Evolutionary conservation across 2,888 invertebrate genomes (phyloP).

Genomic region (Halictus quadricinctus): DNA sequence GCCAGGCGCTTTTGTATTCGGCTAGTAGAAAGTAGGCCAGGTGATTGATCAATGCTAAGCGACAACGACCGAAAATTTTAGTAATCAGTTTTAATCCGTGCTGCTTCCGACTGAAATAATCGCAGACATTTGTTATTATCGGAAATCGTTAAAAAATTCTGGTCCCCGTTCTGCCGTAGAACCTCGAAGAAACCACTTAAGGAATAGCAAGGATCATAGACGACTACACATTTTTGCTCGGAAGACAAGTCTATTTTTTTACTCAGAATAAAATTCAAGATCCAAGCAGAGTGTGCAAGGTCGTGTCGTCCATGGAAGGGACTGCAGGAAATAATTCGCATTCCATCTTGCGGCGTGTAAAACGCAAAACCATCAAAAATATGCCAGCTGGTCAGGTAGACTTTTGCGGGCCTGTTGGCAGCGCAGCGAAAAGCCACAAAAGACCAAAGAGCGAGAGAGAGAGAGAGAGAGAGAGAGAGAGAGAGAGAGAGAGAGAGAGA

Average conservation of each 20-base stretch:
- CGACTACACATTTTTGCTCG: not conserved
- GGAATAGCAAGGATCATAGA: not conserved
- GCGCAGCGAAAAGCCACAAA: not conserved
- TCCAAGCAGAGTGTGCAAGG: too few relatives aligned
- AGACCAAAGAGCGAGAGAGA: not conserved
- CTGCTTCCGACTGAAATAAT: not conserved
- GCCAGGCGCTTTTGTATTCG: conserved; percentile 8
- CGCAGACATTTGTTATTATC: not conserved
- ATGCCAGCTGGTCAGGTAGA: not conserved
- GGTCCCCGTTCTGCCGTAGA: not conserved
- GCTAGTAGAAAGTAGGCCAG: conserved; percentile 1
- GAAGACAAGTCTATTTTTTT: too few relatives aligned
- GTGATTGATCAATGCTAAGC: conserved; percentile 1
- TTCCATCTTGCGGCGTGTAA: not conserved
- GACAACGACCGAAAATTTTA: not conserved
- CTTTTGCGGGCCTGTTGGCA: not conserved
- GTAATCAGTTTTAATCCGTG: not conserved
- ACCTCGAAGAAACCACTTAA: not conserved
- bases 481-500: not conserved
- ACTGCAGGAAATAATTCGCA: not conserved
- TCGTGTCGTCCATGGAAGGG: too few relatives aligned
- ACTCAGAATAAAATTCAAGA: not conserved
- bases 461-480: not conserved
- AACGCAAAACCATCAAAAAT: not conserved
- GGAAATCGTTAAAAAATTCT: not conserved